These are phyloP conservation scores for Muntiacus reevesi DNA, from an alignment of 2,113 vertebrate genomes.

Conservation along the genomic window DNA sequence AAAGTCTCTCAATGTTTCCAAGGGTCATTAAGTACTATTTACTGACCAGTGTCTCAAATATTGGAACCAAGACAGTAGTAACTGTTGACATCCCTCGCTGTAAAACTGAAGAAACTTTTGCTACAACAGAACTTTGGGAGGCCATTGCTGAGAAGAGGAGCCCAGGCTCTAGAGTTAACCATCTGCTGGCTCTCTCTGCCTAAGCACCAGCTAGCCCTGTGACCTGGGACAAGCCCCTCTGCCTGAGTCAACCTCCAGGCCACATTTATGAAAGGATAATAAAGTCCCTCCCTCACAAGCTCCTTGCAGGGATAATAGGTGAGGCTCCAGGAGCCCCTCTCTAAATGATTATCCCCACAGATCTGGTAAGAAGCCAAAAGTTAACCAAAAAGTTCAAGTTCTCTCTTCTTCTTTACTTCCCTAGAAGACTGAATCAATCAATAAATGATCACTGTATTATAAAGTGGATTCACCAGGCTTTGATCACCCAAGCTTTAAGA, in stretches of 20 bases:
- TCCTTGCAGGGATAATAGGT: neutral
- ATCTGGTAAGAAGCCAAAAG: neutral
- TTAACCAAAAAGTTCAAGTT: neutral
- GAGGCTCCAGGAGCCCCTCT: neutral
- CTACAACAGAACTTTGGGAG: neutral
- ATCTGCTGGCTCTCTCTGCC: neutral
- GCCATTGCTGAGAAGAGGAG: neutral
- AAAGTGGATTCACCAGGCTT: neutral
- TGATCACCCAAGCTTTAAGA: neutral
- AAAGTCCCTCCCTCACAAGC: neutral
- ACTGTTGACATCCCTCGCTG: neutral
- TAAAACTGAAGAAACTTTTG: neutral
- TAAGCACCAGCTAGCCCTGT: neutral
- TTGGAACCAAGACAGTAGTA: neutral
- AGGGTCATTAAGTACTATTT: neutral
- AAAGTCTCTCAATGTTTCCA: neutral
- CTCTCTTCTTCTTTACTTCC: neutral
- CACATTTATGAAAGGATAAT: neutral
- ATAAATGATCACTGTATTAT: neutral
- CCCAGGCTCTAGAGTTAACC: neutral
- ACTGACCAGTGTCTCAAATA: neutral
- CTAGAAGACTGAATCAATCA: neutral
- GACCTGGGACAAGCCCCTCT: neutral
- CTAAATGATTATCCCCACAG: neutral
- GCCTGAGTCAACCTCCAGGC: neutral